phyloP scores from a whole-genome alignment of 2,888 invertebrate species.

The Gonocerus acuteangulatus region DNA sequence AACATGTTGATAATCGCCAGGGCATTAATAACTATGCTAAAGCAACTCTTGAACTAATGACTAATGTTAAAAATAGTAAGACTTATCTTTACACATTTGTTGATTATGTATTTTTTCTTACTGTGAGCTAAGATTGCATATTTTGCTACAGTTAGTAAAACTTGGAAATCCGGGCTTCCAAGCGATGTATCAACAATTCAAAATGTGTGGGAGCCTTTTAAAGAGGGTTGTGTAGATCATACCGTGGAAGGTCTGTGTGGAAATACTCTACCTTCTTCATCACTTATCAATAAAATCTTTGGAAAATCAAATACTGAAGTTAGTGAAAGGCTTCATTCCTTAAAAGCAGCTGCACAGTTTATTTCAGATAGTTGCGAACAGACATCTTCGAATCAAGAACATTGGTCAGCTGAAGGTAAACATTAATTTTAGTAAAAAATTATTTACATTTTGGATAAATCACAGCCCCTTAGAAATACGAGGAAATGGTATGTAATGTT shows the following conservation, averaged over 20 bases:
- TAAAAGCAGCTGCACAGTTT: no score
- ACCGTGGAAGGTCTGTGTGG: slow-evolving; percentile 17
- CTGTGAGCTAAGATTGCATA: no score
- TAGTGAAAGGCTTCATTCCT: no score
- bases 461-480: no score
- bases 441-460: no score
- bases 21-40: slow-evolving; percentile 36
- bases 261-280: slow-evolving; percentile 2
- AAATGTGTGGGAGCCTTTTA: slow-evolving; percentile 15
- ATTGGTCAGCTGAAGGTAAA: no score
- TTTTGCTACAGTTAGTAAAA: slow-evolving; percentile 30
- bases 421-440: no score
- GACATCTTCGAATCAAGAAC: no score
- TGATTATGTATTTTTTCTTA: no score
- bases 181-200: slow-evolving; percentile 2
- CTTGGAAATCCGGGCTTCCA: slow-evolving; percentile 26
- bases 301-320: not conserved
- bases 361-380: no score
- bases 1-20: slow-evolving; percentile 33
- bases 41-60: slow-evolving; percentile 26
- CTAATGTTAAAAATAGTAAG: slow-evolving; percentile 32
- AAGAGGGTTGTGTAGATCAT: slow-evolving; percentile 21
- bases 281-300: not conserved
- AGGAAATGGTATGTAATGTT: no score
- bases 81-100: not conserved